Evolutionary conservation across 1,140 invertebrate species (phyloP).

Genomic region (Acromyrmex charruanus): DNA sequence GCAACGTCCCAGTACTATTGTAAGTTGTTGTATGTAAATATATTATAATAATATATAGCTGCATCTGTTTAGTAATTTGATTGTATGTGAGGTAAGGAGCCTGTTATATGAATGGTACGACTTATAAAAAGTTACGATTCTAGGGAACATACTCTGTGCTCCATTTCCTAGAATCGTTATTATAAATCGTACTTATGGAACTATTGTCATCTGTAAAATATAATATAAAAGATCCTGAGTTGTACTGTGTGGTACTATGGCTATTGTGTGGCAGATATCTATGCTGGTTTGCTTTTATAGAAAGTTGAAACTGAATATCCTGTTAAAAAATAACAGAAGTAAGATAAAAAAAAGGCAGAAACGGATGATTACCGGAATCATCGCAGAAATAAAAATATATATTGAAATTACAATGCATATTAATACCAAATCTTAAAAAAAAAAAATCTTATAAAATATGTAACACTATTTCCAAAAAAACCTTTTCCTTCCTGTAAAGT

Average conservation of each 20-base stretch:
- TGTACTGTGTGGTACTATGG: slow-evolving; percentile 87
- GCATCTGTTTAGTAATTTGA: slow-evolving; percentile 86
- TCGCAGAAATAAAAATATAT: neutral
- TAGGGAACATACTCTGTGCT: slow-evolving; percentile 9
- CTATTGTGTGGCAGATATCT: slow-evolving; percentile 80
- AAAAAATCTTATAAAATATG: slow-evolving; percentile 5
- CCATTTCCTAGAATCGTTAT: slow-evolving; percentile 60
- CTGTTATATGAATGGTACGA: slow-evolving; percentile 82
- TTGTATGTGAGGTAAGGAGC: slow-evolving; percentile 87
- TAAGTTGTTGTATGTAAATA: slow-evolving; percentile 86
- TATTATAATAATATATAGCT: slow-evolving; percentile 86
- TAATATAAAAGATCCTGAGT: slow-evolving; percentile 87
- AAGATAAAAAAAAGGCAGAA: neutral
- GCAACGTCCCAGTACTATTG: slow-evolving; percentile 84
- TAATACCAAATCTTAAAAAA: neutral
- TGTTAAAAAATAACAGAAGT: neutral
- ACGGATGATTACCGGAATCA: slow-evolving; percentile 6
- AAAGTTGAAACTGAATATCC: neutral
- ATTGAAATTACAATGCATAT: neutral
- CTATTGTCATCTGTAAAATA: slow-evolving; percentile 87
- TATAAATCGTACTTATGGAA: slow-evolving; percentile 83
- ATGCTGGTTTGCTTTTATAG: slow-evolving; percentile 73
- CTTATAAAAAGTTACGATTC: slow-evolving; percentile 55
- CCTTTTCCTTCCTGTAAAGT: slow-evolving; percentile 9
- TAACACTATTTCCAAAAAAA: neutral